Percentiles rank a stretch among this genome's conserved stretches.
These are phyloP conservation scores for Tuta absoluta DNA, from an alignment of 2,888 invertebrate genomes.

Conservation along the genomic window DNA sequence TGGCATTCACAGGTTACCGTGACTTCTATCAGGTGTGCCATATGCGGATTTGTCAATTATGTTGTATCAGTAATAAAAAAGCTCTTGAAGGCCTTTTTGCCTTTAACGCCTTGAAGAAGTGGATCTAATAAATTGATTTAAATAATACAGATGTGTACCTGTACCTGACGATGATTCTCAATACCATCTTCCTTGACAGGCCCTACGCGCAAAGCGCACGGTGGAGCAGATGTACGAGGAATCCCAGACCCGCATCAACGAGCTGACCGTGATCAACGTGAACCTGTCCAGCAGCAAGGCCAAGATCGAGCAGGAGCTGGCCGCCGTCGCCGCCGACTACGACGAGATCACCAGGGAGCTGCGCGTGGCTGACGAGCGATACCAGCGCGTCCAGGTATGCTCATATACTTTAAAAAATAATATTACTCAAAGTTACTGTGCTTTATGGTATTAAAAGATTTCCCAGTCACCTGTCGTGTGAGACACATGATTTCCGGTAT, in stretches of 20 bases:
- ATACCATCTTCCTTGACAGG: constrained; percentile 70
- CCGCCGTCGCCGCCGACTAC: constrained; percentile 95
- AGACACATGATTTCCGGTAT: too few relatives aligned
- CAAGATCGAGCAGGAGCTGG: constrained; percentile 96
- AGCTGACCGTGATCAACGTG: constrained; percentile 96
- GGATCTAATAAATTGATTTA: not conserved
- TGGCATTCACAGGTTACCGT: too few relatives aligned
- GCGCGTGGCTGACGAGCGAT: constrained; percentile 95
- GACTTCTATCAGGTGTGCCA: too few relatives aligned
- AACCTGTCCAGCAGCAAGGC: constrained; percentile 96
- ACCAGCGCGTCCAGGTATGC: constrained; percentile 90
- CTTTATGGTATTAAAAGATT: too few relatives aligned
- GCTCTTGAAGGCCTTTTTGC: too few relatives aligned
- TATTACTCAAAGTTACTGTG: not conserved
- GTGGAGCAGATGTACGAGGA: constrained; percentile 96
- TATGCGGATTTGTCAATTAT: too few relatives aligned
- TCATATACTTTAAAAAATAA: too few relatives aligned
- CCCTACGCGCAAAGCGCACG: constrained; percentile 94
- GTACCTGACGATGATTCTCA: too few relatives aligned
- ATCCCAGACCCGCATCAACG: constrained; percentile 94
- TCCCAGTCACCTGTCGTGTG: too few relatives aligned
- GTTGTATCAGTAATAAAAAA: too few relatives aligned
- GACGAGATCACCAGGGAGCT: constrained; percentile 99
- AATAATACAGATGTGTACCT: too few relatives aligned
- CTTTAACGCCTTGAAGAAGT: too few relatives aligned